Evolutionary conservation across 2,797 vertebrate species (phyloP).

Genomic region (Takifugu ocellatus): DNA sequence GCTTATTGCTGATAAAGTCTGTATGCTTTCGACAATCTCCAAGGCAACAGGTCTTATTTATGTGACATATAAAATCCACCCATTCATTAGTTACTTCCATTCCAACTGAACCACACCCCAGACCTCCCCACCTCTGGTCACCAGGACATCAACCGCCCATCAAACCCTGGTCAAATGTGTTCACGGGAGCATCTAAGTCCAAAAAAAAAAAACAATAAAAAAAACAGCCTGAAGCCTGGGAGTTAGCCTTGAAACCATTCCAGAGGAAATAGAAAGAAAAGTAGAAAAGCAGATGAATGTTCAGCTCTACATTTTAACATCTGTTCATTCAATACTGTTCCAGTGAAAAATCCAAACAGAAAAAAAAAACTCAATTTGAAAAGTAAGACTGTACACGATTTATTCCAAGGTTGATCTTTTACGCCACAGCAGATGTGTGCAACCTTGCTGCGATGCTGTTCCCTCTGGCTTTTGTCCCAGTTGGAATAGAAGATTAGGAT

Average conservation of each 20-base stretch:
- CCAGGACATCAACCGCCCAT: slow-evolving; percentile 39
- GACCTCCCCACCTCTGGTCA: slow-evolving; percentile 43
- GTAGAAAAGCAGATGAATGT: slow-evolving; percentile 3
- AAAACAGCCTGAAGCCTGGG: slow-evolving; percentile 26
- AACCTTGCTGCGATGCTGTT: slow-evolving; percentile 3
- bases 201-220: slow-evolving; percentile 4
- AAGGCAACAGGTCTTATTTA: neutral
- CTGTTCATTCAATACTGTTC: slow-evolving; percentile 23
- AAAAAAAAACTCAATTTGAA: no score
- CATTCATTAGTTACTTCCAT: slow-evolving; percentile 11
- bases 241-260: slow-evolving; percentile 28
- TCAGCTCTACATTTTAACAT: slow-evolving; percentile 25
- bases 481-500: neutral
- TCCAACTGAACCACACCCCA: slow-evolving; percentile 36
- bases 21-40: no score
- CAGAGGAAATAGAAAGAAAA: slow-evolving; percentile 22
- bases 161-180: slow-evolving; percentile 37
- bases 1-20: no score
- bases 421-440: neutral
- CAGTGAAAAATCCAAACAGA: no score
- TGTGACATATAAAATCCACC: slow-evolving; percentile 10
- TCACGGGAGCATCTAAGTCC: slow-evolving; percentile 27
- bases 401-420: no score
- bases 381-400: no score
- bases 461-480: slow-evolving; percentile 3